Evolutionary conservation across 2,888 invertebrate genomes (phyloP).

Genomic region (Tetanocera ferruginea): DNA sequence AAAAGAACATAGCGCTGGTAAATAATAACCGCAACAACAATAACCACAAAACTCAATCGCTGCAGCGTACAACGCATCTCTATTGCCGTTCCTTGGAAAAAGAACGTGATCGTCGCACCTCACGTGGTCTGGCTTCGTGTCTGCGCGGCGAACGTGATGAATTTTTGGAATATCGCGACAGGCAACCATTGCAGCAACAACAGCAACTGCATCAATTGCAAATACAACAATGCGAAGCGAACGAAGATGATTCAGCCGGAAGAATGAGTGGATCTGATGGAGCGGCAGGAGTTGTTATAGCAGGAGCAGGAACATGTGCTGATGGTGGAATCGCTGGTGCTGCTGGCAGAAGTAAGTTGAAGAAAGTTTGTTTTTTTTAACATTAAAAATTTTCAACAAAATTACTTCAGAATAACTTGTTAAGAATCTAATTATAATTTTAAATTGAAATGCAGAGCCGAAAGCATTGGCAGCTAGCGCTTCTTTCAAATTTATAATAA

Average conservation of each 20-base stretch:
- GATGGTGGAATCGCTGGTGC: conserved; percentile 39
- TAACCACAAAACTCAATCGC: conserved; percentile 53
- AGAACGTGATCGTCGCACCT: conserved; percentile 62
- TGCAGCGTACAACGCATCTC: conserved; percentile 58
- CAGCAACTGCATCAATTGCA: conserved; percentile 47
- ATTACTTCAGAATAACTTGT: not conserved
- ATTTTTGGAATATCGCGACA: conserved; percentile 60
- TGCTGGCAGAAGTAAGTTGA: conserved; percentile 63
- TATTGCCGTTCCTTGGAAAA: conserved; percentile 61
- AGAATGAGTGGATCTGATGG: conserved; percentile 42
- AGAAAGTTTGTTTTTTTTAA: not conserved
- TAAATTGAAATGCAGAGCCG: too few species aligned
- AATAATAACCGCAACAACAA: conserved; percentile 32
- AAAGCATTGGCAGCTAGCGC: too few species aligned
- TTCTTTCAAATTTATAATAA: too few species aligned
- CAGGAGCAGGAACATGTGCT: conserved; percentile 35
- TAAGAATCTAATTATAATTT: too few species aligned
- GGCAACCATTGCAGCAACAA: conserved; percentile 45
- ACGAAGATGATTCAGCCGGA: conserved; percentile 40
- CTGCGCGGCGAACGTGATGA: conserved; percentile 69
- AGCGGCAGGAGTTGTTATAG: conserved; percentile 45
- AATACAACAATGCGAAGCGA: conserved; percentile 37
- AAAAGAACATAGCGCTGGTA: conserved; percentile 34
- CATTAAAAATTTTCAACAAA: not conserved
- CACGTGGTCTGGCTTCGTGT: conserved; percentile 68